These are phyloP conservation scores for Drosophila repleta DNA, from an alignment of 1,140 invertebrate species.

Conservation along the genomic window DNA sequence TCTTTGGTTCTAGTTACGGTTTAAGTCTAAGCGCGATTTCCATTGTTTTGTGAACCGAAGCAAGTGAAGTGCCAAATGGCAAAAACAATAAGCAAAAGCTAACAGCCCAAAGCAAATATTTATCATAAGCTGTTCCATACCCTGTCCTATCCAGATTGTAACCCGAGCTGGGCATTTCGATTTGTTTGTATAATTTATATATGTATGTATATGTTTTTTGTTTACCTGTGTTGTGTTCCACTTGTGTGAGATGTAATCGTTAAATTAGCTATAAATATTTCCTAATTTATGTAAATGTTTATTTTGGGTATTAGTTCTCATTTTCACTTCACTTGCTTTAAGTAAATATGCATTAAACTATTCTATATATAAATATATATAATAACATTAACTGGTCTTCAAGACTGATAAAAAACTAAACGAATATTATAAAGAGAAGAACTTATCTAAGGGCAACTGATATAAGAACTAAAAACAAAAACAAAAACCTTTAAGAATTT, in stretches of 20 bases:
- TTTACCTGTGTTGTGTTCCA: constrained; percentile 4
- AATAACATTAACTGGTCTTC: constrained; percentile 66
- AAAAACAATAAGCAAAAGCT: not conserved
- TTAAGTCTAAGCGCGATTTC: constrained; percentile 41
- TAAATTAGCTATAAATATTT: constrained; percentile 5
- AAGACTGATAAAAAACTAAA: constrained; percentile 70
- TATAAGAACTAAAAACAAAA: constrained; percentile 38
- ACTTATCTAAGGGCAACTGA: constrained; percentile 43
- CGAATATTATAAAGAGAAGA: constrained; percentile 61
- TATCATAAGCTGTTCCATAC: constrained; percentile 1
- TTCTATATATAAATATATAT: constrained; percentile 17
- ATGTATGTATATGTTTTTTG: not conserved
- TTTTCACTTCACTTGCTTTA: constrained; percentile 42
- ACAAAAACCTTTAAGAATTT: constrained; percentile 38
- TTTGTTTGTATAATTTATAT: not conserved
- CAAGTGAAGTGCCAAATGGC: constrained; percentile 29
- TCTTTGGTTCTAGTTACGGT: constrained; percentile 68
- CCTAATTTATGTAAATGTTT: constrained; percentile 3
- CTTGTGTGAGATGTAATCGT: not conserved
- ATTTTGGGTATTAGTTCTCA: not conserved
- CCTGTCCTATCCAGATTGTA: not conserved
- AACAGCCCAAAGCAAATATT: constrained; percentile 10
- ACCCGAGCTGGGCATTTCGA: not conserved
- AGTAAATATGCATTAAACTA: constrained; percentile 3
- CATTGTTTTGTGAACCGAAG: constrained; percentile 32